Base-by-base conservation (phyloP, 2,797 vertebrate genomes). In the Anas flavirostris region DNA sequence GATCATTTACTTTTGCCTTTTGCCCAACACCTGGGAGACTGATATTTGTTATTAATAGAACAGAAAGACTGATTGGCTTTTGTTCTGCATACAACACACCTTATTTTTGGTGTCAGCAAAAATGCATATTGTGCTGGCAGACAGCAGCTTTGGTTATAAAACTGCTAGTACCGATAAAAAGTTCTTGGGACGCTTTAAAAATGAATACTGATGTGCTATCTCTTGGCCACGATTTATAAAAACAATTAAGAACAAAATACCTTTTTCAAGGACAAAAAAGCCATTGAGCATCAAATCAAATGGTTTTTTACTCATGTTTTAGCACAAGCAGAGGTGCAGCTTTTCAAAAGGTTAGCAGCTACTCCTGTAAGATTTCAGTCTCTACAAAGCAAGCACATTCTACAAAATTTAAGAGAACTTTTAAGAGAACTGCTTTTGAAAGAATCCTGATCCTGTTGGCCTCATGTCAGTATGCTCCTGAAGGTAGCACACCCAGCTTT, bases 71-170 rank as follows among this genome's bases (percentile, higher is more conserved):
- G 84, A 93, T 50, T 94, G 94, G 86, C 53, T 96, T 95, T 80
- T 91, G 88, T 93, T 95, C 84, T 89, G 84, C 94, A 89, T 89
- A 91, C 89, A 93, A 79, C 74, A 93, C 3, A 1, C 28, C 80
- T 78, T 78, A 73, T 82, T 88, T 86, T 73, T 3, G 0, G 74
- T 52, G 86, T 96, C 94, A 93, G 93, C 91, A 96, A 83, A 94
- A 96, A 90, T 25, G 7, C 56, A 22, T 46, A 82, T 33, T 63
- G 75, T 67, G 82, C 94, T 94, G 90, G 91, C 90, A 94, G 92
- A 88, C 82, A 94, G 16, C 93, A 91, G 63, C 80, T 95, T 82
- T 67, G 68, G 86, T 95, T 96, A 96, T 90, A 82, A 94, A 96
- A 96, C 90, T 94, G 86, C 82, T 31, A 82, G 67, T 22, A 88